Evolutionary conservation across 2,888 invertebrate genomes (phyloP), one percentile per base, ranked within the genome.

Genomic region (Ophion slaviceki): DNA sequence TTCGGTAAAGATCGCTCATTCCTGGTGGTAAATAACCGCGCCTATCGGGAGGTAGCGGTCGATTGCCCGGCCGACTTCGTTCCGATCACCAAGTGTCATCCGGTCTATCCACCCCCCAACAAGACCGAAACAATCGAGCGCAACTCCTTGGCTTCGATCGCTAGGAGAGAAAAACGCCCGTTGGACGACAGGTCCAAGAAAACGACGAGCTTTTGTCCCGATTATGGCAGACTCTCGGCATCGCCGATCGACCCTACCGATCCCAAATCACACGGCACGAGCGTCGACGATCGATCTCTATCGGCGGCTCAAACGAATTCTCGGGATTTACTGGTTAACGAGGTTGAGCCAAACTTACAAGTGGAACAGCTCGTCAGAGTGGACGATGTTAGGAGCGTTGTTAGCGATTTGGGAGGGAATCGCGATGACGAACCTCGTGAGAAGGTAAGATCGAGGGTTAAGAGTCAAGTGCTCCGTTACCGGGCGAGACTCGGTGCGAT

Each of bases 391-490:
- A 71, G 81, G 32, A 82, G 76, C 20, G 61, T 81, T 80, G 81
- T 84, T 82, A 77, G 59, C 80, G 84, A 76, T 80, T 86, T 84
- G 77, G 80, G 77, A 79, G 74, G 80, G 66, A 78, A 71, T 64
- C 81, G 74, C 53, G 53, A 53, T n/a, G 85, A 84, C 66, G 81
- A 76, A 80, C 84, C 90, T 82, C 77, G 82, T 64, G 91, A 89
- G 85, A 94, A 94, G 94, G 94, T 94, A 94, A 92, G 93, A 91
- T 91, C 92, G 89, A 91, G 90, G 90, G 91, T 93, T 87, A 92
- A 92, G 90, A 92, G 91, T 89, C 90, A 92, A 83, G 89, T 93
- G 40, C 79, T 79, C 10, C 85, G 71, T 81, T 81, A 84, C 67
- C 62, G 77, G 24, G 70, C 77, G 24, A 80, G 84, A 66, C 24